phyloP scores from a whole-genome alignment of 2,113 vertebrate genomes.

The Pteropus alecto region DNA sequence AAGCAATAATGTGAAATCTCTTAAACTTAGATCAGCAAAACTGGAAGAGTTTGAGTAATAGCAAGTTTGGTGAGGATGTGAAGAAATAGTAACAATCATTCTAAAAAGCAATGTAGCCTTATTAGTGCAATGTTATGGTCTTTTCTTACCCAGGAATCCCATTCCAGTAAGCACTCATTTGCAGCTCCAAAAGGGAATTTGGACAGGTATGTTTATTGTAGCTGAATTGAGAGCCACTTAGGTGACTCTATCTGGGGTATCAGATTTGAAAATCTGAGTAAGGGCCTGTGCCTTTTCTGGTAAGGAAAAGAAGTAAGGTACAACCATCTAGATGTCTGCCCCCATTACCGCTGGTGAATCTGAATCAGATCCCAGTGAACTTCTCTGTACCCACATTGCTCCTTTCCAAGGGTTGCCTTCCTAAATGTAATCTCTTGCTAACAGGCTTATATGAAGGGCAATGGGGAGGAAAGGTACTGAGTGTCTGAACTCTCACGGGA shows the following conservation, averaged over 20 bases:
- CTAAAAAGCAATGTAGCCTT: neutral
- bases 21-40: neutral
- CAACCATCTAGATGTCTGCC: neutral
- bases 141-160: neutral
- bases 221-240: neutral
- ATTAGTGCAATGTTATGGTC: neutral
- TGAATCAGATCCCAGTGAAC: neutral
- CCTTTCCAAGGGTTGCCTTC: neutral
- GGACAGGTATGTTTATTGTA: neutral
- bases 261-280: no score
- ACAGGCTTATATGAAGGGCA: neutral
- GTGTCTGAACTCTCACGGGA: neutral
- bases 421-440: neutral
- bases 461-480: neutral
- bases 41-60: neutral
- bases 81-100: neutral
- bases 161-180: neutral
- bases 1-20: neutral
- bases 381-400: neutral
- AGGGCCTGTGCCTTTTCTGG: neutral
- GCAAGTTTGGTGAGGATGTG: neutral
- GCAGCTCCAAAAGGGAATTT: neutral
- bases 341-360: neutral
- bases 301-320: neutral
- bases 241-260: neutral